Evolutionary conservation across 2,797 vertebrate genomes (phyloP).

Genomic region (Rousettus madagascariensis): DNA sequence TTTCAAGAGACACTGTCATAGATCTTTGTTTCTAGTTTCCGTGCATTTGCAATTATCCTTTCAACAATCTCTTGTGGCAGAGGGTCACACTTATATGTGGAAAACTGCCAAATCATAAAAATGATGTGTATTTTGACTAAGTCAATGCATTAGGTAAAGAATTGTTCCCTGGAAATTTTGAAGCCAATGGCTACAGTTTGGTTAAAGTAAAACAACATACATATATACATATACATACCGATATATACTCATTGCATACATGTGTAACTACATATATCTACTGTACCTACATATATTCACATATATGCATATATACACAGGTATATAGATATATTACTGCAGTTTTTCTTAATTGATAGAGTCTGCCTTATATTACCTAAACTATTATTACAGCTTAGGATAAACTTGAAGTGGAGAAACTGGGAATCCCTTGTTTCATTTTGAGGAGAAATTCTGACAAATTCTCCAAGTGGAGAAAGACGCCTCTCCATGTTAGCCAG

Average conservation of each 20-base stretch:
- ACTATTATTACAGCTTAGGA: background rate
- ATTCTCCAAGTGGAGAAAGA: background rate
- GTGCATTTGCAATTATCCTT: background rate
- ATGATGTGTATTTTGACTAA: background rate
- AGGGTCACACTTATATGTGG: background rate
- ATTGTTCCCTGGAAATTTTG: background rate
- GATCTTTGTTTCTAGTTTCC: background rate
- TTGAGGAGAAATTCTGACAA: background rate
- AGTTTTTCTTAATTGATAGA: background rate
- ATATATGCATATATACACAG: background rate
- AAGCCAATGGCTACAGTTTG: background rate
- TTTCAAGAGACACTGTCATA: background rate
- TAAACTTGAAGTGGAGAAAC: background rate
- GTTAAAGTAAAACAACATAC: background rate
- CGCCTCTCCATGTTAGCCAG: background rate
- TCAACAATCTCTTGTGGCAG: background rate
- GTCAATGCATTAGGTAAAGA: background rate
- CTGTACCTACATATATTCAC: background rate
- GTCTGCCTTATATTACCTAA: background rate
- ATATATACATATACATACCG: background rate
- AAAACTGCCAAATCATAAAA: slow-evolving; percentile 10
- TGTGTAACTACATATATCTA: background rate
- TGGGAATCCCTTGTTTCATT: background rate
- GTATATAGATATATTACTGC: background rate
- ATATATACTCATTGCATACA: background rate